Percentiles rank a stretch among this genome's conserved stretches.
Conservation (phyloP, 2,797 vertebrate species). For the Manis pentadactyla region DNA sequence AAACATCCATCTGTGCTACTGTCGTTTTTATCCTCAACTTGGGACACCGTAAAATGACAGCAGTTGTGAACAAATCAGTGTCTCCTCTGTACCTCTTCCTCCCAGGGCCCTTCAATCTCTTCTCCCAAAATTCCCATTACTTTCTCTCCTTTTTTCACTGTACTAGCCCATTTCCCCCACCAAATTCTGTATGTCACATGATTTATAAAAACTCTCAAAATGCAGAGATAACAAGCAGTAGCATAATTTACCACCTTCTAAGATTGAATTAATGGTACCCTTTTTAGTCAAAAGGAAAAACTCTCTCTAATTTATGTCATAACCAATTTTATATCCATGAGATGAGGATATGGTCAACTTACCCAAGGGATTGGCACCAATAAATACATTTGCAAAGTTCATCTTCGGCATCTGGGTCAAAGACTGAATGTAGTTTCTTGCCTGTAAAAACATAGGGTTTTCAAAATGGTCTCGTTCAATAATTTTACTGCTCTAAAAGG, state of each 20-base stretch:
- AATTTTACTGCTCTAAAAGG: neutral
- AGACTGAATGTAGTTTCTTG: slow-evolving; percentile 98
- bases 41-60: neutral
- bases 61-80: neutral
- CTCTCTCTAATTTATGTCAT: neutral
- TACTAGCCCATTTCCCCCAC: neutral
- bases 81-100: neutral
- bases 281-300: slow-evolving; percentile 24
- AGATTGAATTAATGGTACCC: neutral
- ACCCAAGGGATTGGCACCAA: slow-evolving; percentile 98
- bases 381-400: slow-evolving; percentile 98
- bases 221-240: neutral
- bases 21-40: neutral
- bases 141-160: neutral
- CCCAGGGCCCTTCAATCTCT: neutral
- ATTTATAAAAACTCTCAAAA: neutral
- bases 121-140: neutral
- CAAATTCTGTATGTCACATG: neutral
- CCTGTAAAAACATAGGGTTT: slow-evolving; percentile 88
- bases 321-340: neutral
- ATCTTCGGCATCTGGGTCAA: slow-evolving; percentile 97
- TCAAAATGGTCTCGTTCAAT: slow-evolving; percentile 54
- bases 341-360: slow-evolving; percentile 69
- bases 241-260: neutral
- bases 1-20: neutral